Conservation (phyloP, 92 coral and sea anemone species). For the Porites lobata region DNA sequence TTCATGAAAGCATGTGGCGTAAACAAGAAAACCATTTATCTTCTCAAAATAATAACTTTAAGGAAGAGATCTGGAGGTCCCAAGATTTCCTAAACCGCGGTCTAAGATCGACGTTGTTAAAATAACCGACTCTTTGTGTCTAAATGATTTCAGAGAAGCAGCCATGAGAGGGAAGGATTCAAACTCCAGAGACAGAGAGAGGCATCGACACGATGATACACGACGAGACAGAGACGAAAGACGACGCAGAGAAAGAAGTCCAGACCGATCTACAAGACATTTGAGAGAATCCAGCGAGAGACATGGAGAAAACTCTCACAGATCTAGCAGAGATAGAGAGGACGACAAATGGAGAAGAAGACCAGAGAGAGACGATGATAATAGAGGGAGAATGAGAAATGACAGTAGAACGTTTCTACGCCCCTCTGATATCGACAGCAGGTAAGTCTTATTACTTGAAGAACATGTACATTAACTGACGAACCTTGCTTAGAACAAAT, state of each 20-base stretch:
- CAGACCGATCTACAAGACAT: conserved; percentile 22
- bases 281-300: conserved; percentile 14
- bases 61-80: too few relatives aligned
- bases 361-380: conserved; percentile 7
- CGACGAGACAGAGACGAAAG: conserved; percentile 31
- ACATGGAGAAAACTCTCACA: background rate
- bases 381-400: conserved; percentile 8
- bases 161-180: background rate
- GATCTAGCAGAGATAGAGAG: conserved; percentile 21
- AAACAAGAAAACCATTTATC: too few relatives aligned
- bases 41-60: too few relatives aligned
- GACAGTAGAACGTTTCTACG: conserved; percentile 46
- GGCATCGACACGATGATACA: conserved; percentile 24
- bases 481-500: too few relatives aligned
- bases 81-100: too few relatives aligned
- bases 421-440: conserved; percentile 43
- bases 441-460: conserved; percentile 35
- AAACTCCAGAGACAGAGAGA: conserved; percentile 20
- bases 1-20: too few relatives aligned
- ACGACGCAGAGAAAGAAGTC: conserved; percentile 8
- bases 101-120: too few relatives aligned
- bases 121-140: too few relatives aligned
- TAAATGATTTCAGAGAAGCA: conserved; percentile 35
- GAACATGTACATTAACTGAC: too few relatives aligned
- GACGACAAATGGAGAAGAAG: conserved; percentile 28